Conservation (phyloP, 2,113 vertebrate genomes). For the Tylochromis polylepis region DNA sequence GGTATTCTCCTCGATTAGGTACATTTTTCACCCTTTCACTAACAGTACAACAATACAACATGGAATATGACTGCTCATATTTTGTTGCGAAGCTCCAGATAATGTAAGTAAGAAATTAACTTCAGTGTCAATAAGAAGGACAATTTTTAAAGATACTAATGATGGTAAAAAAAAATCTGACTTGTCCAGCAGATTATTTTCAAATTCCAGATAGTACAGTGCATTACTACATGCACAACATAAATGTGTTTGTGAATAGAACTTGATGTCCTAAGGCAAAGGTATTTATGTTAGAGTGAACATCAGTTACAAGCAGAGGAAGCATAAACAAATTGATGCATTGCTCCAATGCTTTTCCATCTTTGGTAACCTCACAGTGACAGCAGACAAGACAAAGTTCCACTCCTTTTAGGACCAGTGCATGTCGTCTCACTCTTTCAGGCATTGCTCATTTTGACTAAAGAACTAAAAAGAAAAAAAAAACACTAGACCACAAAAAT, state of each 20-base stretch:
- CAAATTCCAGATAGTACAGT: not conserved
- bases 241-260: not conserved
- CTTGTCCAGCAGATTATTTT: not conserved
- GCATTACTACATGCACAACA: not conserved
- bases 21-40: not conserved
- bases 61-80: not conserved
- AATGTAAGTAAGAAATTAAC: not conserved
- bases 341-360: conserved; percentile 24
- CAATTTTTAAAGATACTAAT: not conserved
- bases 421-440: not conserved
- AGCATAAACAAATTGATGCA: conserved; percentile 2
- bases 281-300: not conserved
- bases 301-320: not conserved
- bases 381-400: not conserved
- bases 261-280: not conserved
- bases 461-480: not conserved
- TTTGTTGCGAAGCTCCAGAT: not conserved
- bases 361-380: conserved; percentile 27
- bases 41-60: not conserved
- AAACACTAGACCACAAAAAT: not conserved
- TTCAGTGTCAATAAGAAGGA: not conserved
- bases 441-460: not conserved
- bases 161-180: not conserved
- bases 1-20: not conserved
- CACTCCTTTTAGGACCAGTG: not conserved